Evolutionary conservation across 1,140 invertebrate genomes (phyloP).

Genomic region (Dendroctonus valens): DNA sequence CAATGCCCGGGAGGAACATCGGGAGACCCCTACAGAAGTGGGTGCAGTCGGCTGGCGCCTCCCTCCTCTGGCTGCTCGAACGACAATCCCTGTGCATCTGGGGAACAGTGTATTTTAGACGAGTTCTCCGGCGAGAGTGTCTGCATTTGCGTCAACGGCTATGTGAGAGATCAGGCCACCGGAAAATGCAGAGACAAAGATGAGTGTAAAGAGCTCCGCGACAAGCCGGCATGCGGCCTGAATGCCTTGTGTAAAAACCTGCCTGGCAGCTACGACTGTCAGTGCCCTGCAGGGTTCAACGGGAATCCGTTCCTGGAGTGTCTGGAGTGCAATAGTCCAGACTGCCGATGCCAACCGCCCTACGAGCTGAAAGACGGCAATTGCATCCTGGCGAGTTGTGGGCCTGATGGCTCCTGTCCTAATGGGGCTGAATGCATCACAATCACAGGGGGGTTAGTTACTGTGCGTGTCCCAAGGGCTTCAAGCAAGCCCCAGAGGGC

Average conservation of each 20-base stretch:
- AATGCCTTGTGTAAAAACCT: conserved; percentile 90
- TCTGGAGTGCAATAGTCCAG: conserved; percentile 78
- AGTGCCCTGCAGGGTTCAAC: conserved; percentile 81
- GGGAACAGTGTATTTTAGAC: conserved; percentile 81
- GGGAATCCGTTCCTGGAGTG: conserved; percentile 86
- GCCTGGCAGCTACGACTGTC: conserved; percentile 91
- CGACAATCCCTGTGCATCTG: conserved; percentile 72
- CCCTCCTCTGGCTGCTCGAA: conserved; percentile 66
- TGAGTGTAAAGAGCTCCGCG: conserved; percentile 74
- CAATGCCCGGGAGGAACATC: conserved; percentile 77
- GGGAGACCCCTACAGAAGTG: conserved; percentile 70
- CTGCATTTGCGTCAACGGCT: conserved; percentile 85
- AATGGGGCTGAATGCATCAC: conserved; percentile 82
- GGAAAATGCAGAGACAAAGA: conserved; percentile 83
- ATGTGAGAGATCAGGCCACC: conserved; percentile 67
- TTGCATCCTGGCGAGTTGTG: conserved; percentile 82
- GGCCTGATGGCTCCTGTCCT: conserved; percentile 72
- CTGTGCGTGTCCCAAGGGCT: conserved; percentile 83
- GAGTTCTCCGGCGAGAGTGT: conserved; percentile 70
- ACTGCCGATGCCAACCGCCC: conserved; percentile 83
- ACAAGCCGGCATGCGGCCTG: conserved; percentile 75
- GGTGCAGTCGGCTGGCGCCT: conserved; percentile 65
- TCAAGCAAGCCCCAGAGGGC: conserved; percentile 68
- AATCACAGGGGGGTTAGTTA: conserved; percentile 88
- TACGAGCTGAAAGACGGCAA: conserved; percentile 77